These are phyloP conservation scores for Sericinus montela DNA, from an alignment of 2,888 invertebrate species.

Conservation along the genomic window DNA sequence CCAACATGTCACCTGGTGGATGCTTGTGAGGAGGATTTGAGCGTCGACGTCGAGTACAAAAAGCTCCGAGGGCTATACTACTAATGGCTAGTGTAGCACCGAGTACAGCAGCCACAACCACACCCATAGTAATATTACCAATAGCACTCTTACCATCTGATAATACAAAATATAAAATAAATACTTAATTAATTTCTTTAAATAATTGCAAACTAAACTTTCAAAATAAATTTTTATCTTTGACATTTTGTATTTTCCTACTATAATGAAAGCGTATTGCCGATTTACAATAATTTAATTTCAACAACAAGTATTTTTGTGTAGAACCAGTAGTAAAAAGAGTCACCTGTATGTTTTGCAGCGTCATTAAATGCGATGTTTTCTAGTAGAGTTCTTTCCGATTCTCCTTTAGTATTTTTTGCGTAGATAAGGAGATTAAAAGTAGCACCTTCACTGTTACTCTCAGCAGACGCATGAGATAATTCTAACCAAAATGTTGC, in stretches of 20 bases:
- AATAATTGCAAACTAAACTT: too few species aligned
- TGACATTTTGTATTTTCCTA: too few species aligned
- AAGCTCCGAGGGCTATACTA: constrained; percentile 53
- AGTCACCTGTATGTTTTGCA: constrained; percentile 88
- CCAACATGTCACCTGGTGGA: constrained; percentile 78
- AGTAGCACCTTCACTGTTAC: constrained; percentile 72
- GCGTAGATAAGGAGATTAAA: constrained; percentile 90
- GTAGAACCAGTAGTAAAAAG: too few species aligned
- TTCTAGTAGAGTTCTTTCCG: constrained; percentile 89
- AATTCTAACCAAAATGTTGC: constrained; percentile 77
- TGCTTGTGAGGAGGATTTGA: constrained; percentile 62
- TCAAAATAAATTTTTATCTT: neutral
- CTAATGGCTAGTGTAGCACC: constrained; percentile 55
- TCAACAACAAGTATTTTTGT: too few species aligned
- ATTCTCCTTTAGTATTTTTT: constrained; percentile 90
- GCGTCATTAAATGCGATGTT: constrained; percentile 93
- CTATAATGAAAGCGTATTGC: too few species aligned
- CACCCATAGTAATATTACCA: constrained; percentile 85
- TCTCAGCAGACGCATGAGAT: constrained; percentile 78
- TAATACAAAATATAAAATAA: too few species aligned
- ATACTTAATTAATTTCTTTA: too few species aligned
- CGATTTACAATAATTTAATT: too few species aligned
- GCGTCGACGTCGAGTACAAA: constrained; percentile 55
- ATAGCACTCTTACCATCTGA: constrained; percentile 84
- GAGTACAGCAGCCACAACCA: constrained; percentile 65